phyloP scores from a whole-genome alignment of 2,797 vertebrate species.

The Acrossocheilus fasciatus region DNA sequence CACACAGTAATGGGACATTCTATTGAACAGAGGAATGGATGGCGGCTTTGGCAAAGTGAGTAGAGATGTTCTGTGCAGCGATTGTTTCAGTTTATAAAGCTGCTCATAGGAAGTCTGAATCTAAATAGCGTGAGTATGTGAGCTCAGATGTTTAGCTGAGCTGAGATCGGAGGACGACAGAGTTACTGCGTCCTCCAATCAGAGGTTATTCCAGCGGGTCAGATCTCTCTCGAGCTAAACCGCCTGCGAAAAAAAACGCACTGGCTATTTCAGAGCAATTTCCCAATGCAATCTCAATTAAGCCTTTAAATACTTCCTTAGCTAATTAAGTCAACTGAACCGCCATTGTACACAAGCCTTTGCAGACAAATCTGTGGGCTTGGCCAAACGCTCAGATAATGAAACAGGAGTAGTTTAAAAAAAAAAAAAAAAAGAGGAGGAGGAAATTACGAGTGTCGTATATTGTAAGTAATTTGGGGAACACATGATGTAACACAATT shows the following conservation, averaged over 20 bases:
- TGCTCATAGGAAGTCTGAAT: neutral
- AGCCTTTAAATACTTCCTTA: conserved; percentile 94
- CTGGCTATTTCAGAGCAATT: conserved; percentile 87
- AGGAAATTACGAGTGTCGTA: conserved; percentile 77
- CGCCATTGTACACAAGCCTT: conserved; percentile 88
- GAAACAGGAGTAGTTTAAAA: conserved; percentile 70
- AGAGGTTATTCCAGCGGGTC: conserved; percentile 59
- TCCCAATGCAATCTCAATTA: conserved; percentile 94
- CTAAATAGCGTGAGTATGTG: neutral
- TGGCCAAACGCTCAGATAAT: conserved; percentile 68
- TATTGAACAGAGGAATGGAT: neutral
- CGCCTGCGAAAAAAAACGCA: conserved; percentile 68
- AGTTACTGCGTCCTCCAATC: conserved; percentile 61
- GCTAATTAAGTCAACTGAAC: conserved; percentile 94
- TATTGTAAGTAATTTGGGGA: conserved; percentile 84
- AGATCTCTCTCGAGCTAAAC: conserved; percentile 65
- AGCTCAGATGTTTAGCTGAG: neutral
- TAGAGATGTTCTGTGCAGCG: neutral
- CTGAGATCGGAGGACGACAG: neutral
- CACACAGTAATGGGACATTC: neutral
- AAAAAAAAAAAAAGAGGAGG: conserved; percentile 29
- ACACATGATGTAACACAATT: conserved; percentile 91
- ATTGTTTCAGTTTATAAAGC: neutral
- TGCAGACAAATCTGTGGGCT: conserved; percentile 65
- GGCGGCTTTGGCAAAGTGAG: neutral